A percentile compares a stretch with the other conserved stretches of the same genome.
phyloP scores from a whole-genome alignment of 2,888 invertebrate species.

The Ligdia adustata region DNA sequence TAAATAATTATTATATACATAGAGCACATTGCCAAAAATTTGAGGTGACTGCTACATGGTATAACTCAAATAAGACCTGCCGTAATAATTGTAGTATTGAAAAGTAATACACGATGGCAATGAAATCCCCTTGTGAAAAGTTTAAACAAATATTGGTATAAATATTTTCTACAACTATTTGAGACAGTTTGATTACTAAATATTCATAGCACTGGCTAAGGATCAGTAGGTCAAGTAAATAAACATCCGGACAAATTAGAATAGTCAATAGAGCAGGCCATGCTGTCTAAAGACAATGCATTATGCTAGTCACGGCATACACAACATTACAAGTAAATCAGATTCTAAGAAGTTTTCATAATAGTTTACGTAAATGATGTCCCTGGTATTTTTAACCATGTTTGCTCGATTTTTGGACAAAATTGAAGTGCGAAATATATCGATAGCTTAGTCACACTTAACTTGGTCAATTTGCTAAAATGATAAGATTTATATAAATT shows the following conservation, averaged over 20 bases:
- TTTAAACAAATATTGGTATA: conserved; percentile 5
- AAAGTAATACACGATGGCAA: too few species aligned
- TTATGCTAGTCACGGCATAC: conserved; percentile 11
- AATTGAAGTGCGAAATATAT: not conserved
- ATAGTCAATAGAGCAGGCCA: conserved; percentile 1
- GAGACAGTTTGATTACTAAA: conserved; percentile 10
- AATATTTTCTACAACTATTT: conserved; percentile 1
- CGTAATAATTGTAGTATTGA: conserved; percentile 46
- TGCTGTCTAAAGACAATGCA: conserved; percentile 4
- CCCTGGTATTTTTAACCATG: too few species aligned
- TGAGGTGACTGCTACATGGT: conserved; percentile 36
- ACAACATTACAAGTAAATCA: not conserved
- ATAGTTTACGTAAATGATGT: too few species aligned
- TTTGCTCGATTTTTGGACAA: not conserved
- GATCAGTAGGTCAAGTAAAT: conserved; percentile 16
- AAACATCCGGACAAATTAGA: conserved; percentile 7
- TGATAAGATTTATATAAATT: conserved; percentile 38
- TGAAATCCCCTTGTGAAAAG: too few species aligned
- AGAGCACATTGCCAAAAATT: too few species aligned
- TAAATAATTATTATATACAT: too few species aligned
- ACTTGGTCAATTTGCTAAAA: conserved; percentile 33
- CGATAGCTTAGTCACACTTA: conserved; percentile 18
- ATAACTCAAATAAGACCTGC: conserved; percentile 46
- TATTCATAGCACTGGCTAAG: conserved; percentile 12
- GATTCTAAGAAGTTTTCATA: too few species aligned